These are phyloP conservation scores for Semotilus atromaculatus DNA, from an alignment of 2,797 vertebrate genomes.

Conservation along the genomic window DNA sequence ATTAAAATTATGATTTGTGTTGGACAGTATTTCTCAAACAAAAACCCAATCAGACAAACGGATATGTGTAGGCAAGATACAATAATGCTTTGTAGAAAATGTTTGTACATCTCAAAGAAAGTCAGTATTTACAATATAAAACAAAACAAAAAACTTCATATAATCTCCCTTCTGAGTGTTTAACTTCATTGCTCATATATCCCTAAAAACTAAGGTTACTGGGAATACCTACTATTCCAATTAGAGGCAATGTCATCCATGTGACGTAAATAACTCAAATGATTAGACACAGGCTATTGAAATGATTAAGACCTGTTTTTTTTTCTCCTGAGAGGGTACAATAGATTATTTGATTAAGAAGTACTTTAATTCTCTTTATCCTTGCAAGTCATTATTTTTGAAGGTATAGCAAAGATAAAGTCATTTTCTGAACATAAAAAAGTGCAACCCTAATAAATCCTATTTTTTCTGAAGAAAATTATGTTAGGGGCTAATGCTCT, in stretches of 20 bases:
- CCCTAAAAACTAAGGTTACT: conserved; percentile 31
- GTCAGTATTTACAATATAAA: conserved; percentile 72
- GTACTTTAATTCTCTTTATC: conserved; percentile 47
- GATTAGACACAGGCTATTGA: conserved; percentile 48
- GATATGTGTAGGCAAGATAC: conserved; percentile 66
- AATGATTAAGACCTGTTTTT: conserved; percentile 63
- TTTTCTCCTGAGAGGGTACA: conserved; percentile 58
- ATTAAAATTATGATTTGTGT: conserved; percentile 54
- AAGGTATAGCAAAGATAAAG: conserved; percentile 42
- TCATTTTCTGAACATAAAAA: conserved; percentile 45
- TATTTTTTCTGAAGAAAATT: background rate
- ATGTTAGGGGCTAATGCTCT: conserved; percentile 50
- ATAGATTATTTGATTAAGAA: conserved; percentile 44
- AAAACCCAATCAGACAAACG: conserved; percentile 58
- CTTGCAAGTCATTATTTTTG: conserved; percentile 17
- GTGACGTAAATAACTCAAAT: conserved; percentile 47
- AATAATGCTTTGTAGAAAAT: conserved; percentile 62
- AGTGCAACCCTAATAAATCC: conserved; percentile 57
- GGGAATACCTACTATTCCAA: conserved; percentile 63
- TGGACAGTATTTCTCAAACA: conserved; percentile 46
- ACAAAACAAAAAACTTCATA: conserved; percentile 50
- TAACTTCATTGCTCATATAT: conserved; percentile 52
- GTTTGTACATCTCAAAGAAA: conserved; percentile 62
- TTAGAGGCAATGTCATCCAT: conserved; percentile 58
- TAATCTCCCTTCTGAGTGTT: conserved; percentile 66